Percentiles rank a stretch among this genome's conserved stretches.
Evolutionary conservation across 2,797 vertebrate genomes (phyloP).

Genomic region (Enteromius fasciolatus): DNA sequence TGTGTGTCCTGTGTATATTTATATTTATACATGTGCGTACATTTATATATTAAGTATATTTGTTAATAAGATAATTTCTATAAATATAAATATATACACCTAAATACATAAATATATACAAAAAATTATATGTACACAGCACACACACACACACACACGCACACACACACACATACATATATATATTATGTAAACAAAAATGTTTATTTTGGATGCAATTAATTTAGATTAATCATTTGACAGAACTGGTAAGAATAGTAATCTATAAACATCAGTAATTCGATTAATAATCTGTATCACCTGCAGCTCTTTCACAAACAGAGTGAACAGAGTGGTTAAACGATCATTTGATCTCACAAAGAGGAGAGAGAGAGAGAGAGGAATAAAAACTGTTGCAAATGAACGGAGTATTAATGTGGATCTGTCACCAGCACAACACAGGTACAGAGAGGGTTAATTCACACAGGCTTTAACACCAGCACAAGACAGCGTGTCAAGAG

Average conservation of each 20-base stretch:
- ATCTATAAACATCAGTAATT: background rate
- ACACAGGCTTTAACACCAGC: conserved; percentile 52
- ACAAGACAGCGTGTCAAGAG: conserved; percentile 55
- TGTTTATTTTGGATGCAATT: too few relatives aligned
- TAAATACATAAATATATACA: too few relatives aligned
- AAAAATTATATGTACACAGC: too few relatives aligned
- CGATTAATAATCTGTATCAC: background rate
- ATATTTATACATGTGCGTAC: too few relatives aligned
- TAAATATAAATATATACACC: too few relatives aligned
- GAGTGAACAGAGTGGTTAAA: conserved; percentile 41
- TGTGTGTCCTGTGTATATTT: too few relatives aligned
- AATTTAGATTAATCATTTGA: too few relatives aligned
- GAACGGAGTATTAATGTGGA: conserved; percentile 39
- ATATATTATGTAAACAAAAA: too few relatives aligned
- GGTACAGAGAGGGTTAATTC: conserved; percentile 52
- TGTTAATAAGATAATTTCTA: too few relatives aligned
- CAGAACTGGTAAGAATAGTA: conserved; percentile 50
- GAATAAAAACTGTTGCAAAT: conserved; percentile 40
- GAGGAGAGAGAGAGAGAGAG: background rate
- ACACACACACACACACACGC: too few relatives aligned
- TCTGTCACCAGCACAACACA: conserved; percentile 43
- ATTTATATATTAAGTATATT: too few relatives aligned
- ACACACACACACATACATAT: too few relatives aligned
- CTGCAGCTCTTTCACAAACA: conserved; percentile 50
- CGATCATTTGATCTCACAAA: conserved; percentile 14